phyloP scores from a whole-genome alignment of 2,888 invertebrate genomes.

The Folsomia candida region DNA sequence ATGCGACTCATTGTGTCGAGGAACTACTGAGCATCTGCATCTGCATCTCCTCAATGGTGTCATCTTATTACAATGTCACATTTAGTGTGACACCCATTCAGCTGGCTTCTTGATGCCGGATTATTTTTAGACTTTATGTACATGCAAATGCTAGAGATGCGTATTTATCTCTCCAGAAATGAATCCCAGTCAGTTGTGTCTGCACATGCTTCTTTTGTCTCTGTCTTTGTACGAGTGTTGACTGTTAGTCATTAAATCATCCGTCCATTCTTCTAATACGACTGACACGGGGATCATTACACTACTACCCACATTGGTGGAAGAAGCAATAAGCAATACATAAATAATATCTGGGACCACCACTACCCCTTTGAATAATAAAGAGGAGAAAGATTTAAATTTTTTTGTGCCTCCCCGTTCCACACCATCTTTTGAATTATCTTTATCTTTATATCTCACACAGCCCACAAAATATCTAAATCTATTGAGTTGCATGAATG shows the following conservation, averaged over 20 bases:
- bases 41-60: background rate
- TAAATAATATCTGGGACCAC: no score
- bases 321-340: no score
- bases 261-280: no score
- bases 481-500: background rate
- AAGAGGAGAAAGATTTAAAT: background rate
- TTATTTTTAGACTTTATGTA: no score
- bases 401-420: background rate
- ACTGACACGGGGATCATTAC: no score
- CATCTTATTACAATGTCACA: no score
- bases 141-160: no score
- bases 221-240: background rate
- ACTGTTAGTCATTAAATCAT: background rate
- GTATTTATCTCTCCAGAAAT: no score
- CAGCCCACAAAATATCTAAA: background rate
- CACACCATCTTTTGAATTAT: background rate
- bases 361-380: background rate
- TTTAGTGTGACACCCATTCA: no score
- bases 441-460: background rate
- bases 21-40: background rate
- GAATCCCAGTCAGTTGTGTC: no score
- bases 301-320: no score
- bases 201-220: background rate
- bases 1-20: background rate
- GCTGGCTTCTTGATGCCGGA: no score